Evolutionary conservation across 2,113 vertebrate species (phyloP), one percentile per base, ranked within the genome.

Genomic region (Arenaria interpres): DNA sequence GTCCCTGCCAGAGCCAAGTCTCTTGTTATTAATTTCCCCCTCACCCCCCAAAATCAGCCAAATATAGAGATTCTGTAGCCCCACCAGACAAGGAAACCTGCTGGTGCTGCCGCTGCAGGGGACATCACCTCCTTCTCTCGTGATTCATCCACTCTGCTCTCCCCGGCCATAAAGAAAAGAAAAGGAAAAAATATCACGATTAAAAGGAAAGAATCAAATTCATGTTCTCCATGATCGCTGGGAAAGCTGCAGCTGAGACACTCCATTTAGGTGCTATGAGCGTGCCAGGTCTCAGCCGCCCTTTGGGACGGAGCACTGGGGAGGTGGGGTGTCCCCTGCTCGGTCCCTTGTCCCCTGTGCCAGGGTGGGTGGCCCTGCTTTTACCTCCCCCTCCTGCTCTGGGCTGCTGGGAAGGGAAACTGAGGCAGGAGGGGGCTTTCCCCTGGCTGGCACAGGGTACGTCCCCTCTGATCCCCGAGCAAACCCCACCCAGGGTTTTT

Each of bases 81-180:
- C 33, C 60, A 63, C 35, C 1, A 4, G 43, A 43, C 25, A 28
- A 16, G 53, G n/a, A 67, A 80, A 81, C 18, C 12, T 27, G 9
- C 27, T 80, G 2, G 0, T 1, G 3, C 18, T 3, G 4, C 23
- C 1, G 4, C 39, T 48, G 37, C 27, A 35, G 35, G 76, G 43
- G 74, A 75, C n/a, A 35, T 73, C 66, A 4, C n/a, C 56, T 66
- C 50, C 48, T 66, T 68, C n/a, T 21, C 25, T 33, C 1, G 0
- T 27, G 30, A 24, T 30, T 50, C 53, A 35, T 45, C 1, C 5
- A 32, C 37, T 39, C 33, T 64, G 39, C 33, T 80, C n/a, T 48
- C 25, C 35, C 30, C 15, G 43, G 63, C 12, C 7, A 6, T 30
- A 45, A 62, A 67, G 22, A 51, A 28, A 25, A 14, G 10, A 22